These are phyloP conservation scores for Centropus bengalensis DNA, from an alignment of 2,113 vertebrate genomes.

Conservation along the genomic window DNA sequence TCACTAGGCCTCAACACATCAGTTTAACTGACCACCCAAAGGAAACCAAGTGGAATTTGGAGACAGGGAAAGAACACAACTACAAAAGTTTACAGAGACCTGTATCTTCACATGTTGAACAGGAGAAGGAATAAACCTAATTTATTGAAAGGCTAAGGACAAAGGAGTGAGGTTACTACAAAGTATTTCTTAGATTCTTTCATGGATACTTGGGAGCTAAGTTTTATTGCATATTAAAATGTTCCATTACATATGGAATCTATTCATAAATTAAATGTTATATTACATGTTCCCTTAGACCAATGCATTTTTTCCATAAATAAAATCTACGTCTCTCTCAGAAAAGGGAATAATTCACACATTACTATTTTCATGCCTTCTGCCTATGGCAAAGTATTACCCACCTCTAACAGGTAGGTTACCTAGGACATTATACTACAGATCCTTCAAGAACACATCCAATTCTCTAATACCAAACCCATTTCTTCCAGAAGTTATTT, in stretches of 20 bases:
- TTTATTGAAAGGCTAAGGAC: constrained; percentile 10
- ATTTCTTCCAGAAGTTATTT: not conserved
- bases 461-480: not conserved
- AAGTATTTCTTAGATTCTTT: not conserved
- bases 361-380: not conserved
- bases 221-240: not conserved
- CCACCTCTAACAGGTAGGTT: not conserved
- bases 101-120: not conserved
- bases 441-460: not conserved
- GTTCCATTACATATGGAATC: too few relatives aligned
- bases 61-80: not conserved
- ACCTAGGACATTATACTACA: not conserved
- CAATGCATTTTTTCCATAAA: not conserved
- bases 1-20: not conserved
- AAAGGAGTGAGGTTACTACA: not conserved
- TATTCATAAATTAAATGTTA: too few relatives aligned
- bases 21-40: constrained; percentile 10
- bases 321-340: not conserved
- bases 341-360: not conserved
- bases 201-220: not conserved
- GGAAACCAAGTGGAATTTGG: not conserved
- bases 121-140: not conserved
- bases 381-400: not conserved
- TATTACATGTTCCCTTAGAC: not conserved
- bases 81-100: not conserved